phyloP scores from a whole-genome alignment of 2,113 vertebrate species.

The Eonycteris spelaea region DNA sequence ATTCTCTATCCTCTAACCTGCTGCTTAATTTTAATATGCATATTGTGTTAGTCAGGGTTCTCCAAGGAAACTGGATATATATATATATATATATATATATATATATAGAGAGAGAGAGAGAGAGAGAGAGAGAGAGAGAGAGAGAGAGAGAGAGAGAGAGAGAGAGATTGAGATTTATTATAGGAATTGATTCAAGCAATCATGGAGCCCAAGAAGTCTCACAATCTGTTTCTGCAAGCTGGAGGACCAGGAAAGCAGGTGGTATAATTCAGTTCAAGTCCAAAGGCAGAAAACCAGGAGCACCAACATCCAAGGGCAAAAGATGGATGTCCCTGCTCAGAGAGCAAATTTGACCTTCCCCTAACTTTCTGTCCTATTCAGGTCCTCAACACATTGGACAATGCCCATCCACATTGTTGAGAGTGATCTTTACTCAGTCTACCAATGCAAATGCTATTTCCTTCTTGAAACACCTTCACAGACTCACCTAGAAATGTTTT shows the following conservation, averaged over 20 bases:
- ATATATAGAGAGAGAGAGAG: no score
- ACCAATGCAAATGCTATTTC: not conserved
- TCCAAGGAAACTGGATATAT: not conserved
- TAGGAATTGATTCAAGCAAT: not conserved
- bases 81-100: no score
- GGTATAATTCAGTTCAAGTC: not conserved
- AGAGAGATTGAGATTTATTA: not conserved
- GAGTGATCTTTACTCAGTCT: not conserved
- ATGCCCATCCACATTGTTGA: not conserved
- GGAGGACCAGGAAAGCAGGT: not conserved
- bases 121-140: no score
- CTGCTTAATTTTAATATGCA: not conserved
- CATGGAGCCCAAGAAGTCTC: not conserved
- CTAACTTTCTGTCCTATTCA: not conserved
- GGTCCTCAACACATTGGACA: not conserved
- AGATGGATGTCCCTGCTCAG: not conserved
- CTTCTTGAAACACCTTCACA: not conserved
- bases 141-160: no score
- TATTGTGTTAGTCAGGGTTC: not conserved
- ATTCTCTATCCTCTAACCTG: not conserved
- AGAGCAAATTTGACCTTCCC: not conserved
- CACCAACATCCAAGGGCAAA: not conserved
- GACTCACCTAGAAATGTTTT: not conserved
- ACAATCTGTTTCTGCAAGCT: not conserved
- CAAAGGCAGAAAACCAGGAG: not conserved